Base-by-base conservation (phyloP, 2,888 invertebrate species). In the Temnothorax rugatulus region DNA sequence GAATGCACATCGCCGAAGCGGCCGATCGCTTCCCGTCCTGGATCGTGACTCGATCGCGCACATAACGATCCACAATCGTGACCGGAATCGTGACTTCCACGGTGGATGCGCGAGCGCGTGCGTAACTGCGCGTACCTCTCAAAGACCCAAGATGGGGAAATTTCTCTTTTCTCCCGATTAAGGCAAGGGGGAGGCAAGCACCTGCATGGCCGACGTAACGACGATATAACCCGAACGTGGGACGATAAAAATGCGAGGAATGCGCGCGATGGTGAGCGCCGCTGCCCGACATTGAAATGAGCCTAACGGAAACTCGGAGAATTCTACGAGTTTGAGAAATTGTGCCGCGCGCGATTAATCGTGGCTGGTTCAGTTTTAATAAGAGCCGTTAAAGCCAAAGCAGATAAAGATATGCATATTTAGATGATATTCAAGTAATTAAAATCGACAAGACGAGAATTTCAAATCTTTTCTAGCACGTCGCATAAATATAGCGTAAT, bases 31-130 rank as follows among this genome's bases (percentile, higher is more conserved):
- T 76, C 86, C 71, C 86, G 90, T 90, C 91, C 91, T 84, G 87
- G 84, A 90, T 92, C 92, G 91, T 91, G 92, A 91, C 91, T 90
- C 79, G 90, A 87, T 88, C 74, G 66, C 74, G 77, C 79, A 21
- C 25, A 75, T 83, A 84, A 86, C 87, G 89, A 84, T 88, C 85
- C 77, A 86, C 83, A 82, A 88, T 84, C 85, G 87, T 88, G 91
- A 88, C 85, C 84, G 73, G 86, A 90, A 91, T 91, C 88, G 84
- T 87, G 79, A 73, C 69, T 69, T 82, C 81, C 18, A 57, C 73
- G 18, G 41, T 59, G 13, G 15, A 15, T 85, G 86, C 86, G 75
- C 68, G 83, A 84, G 82, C 68, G 82, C 64, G 82, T 68, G 75
- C 73, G 79, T 64, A 69, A 71, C n/a, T 52, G 83, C 76, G 71